Conservation (phyloP, 2,888 invertebrate species). For the Melanophora roralis region DNA sequence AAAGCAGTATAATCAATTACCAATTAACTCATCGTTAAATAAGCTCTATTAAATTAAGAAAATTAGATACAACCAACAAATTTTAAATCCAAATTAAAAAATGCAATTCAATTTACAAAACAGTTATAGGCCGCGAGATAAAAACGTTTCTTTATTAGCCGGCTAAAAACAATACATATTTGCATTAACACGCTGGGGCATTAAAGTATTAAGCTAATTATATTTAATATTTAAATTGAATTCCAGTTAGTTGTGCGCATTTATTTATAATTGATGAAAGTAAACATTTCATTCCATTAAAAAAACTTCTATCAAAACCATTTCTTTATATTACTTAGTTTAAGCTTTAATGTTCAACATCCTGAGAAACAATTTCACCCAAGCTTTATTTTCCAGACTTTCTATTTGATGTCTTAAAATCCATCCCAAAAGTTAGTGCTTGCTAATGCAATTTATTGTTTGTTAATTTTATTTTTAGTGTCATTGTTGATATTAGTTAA, state of each 20-base stretch:
- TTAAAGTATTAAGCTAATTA: conserved; percentile 30
- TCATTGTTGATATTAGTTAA: conserved; percentile 59
- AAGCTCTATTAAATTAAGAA: conserved; percentile 53
- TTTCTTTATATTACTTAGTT: conserved; percentile 27
- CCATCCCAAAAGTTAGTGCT: not conserved
- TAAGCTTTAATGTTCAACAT: conserved; percentile 14
- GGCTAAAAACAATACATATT: conserved; percentile 11
- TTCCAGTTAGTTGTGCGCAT: conserved; percentile 34
- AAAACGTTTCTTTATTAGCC: conserved; percentile 23
- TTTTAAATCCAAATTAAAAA: not conserved
- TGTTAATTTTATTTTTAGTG: conserved; percentile 32
- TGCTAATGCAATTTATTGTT: conserved; percentile 29
- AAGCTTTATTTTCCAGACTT: conserved; percentile 11
- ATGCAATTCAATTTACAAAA: conserved; percentile 27
- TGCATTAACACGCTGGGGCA: conserved; percentile 37
- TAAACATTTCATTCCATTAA: conserved; percentile 54
- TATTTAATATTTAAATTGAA: not conserved
- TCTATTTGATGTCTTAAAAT: not conserved
- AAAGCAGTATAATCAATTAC: conserved; percentile 5
- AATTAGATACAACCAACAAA: conserved; percentile 50
- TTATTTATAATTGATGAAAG: conserved; percentile 31
- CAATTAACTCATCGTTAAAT: conserved; percentile 40
- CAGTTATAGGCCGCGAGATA: conserved; percentile 33
- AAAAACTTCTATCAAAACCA: conserved; percentile 15
- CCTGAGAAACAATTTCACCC: not conserved